Conservation (phyloP, 2,113 vertebrate genomes). For the Alosa alosa region DNA sequence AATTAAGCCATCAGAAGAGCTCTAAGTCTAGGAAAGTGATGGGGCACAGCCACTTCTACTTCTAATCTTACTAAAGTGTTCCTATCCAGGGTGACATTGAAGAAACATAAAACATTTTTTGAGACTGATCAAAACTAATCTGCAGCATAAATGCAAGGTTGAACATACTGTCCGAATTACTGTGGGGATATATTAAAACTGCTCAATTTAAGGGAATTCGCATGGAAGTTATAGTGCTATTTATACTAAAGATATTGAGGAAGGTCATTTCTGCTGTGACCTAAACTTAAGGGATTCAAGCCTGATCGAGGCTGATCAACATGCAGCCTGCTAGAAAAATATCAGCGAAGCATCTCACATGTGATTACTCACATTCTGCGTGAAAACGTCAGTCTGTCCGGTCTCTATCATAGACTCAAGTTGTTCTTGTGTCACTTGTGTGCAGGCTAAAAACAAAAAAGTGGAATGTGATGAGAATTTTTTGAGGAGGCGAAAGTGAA, state of each 20-base stretch:
- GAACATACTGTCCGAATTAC: neutral
- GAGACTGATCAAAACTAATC: neutral
- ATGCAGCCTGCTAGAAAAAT: neutral
- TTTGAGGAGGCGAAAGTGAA: neutral
- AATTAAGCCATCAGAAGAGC: neutral
- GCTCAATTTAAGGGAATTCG: neutral
- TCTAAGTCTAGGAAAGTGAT: neutral
- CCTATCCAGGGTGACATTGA: neutral
- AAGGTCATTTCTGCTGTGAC: no score
- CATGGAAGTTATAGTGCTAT: no score
- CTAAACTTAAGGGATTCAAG: no score
- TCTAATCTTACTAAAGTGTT: neutral
- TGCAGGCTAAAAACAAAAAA: conserved; percentile 67
- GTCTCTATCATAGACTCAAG: conserved; percentile 86
- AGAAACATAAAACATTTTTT: neutral
- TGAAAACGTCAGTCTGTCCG: conserved; percentile 86
- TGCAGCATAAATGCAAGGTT: neutral
- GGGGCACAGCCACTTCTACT: neutral
- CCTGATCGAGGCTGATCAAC: neutral
- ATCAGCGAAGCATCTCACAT: neutral
- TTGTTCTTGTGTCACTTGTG: conserved; percentile 75
- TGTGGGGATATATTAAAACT: neutral
- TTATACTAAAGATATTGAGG: no score
- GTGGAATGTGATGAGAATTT: neutral
- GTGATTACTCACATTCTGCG: conserved; percentile 80